A percentile compares a stretch with the other conserved stretches of the same genome.
Conservation (phyloP, 1,140 invertebrate species). For the Sinella curviseta region DNA sequence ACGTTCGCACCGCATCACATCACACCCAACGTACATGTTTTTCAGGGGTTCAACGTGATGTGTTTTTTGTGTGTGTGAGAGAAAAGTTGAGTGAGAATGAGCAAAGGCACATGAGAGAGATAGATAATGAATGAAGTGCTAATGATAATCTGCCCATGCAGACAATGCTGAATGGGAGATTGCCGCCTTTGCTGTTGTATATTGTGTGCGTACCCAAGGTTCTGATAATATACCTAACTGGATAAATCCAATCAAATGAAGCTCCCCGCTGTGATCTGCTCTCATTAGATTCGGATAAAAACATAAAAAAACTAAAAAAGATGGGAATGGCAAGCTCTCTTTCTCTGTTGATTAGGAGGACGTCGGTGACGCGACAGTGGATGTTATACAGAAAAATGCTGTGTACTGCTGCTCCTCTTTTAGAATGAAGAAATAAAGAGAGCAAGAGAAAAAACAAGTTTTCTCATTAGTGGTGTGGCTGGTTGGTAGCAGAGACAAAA, state of each 20-base stretch:
- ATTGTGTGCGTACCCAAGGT: too few species aligned
- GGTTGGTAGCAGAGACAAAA: neutral
- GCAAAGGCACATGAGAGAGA: neutral
- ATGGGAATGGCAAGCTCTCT: neutral
- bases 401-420: neutral
- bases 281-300: slow-evolving; percentile 17
- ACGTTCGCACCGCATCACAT: neutral
- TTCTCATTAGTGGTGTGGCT: neutral
- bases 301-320: neutral
- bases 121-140: slow-evolving; percentile 20
- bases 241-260: slow-evolving; percentile 23
- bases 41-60: neutral
- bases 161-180: neutral
- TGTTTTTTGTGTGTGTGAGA: neutral
- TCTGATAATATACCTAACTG: too few species aligned
- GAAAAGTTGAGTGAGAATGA: neutral
- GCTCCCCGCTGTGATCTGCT: slow-evolving; percentile 10
- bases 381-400: neutral
- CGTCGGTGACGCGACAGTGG: neutral
- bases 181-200: too few species aligned
- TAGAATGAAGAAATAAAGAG: neutral
- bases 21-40: neutral
- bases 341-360: neutral
- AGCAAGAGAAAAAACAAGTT: neutral
- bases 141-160: slow-evolving; percentile 11